Evolutionary conservation across 2,797 vertebrate species (phyloP).

Genomic region (Gouania willdenowi): DNA sequence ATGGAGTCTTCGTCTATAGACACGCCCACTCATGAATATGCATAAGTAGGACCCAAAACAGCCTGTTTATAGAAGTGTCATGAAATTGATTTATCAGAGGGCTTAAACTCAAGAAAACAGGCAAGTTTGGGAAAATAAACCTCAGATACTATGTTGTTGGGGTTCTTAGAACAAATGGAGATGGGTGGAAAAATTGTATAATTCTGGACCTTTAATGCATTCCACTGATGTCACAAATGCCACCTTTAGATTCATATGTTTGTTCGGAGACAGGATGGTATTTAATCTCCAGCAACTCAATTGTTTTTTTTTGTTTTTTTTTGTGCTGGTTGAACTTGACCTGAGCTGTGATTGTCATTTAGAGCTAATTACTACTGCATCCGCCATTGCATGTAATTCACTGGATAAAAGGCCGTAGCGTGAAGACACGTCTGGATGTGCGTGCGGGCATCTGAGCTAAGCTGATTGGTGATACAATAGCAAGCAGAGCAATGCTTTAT

Average conservation of each 20-base stretch:
- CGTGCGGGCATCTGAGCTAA: constrained; percentile 64
- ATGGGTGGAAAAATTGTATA: no score
- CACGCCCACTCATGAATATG: no score
- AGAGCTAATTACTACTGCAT: constrained; percentile 38
- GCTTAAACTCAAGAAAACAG: no score
- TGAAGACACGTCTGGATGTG: constrained; percentile 53
- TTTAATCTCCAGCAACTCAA: constrained; percentile 42
- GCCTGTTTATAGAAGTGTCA: no score
- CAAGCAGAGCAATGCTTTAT: constrained; percentile 71
- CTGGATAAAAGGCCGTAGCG: constrained; percentile 40
- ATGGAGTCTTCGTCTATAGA: no score
- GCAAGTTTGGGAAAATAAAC: no score
- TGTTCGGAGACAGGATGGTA: constrained; percentile 4
- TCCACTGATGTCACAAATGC: constrained; percentile 24
- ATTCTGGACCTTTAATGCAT: constrained; percentile 41
- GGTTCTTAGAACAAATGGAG: no score
- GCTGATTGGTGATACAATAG: constrained; percentile 71
- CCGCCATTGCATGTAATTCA: constrained; percentile 31
- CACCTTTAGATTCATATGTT: constrained; percentile 17
- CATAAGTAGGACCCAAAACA: no score
- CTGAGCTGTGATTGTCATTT: constrained; percentile 28
- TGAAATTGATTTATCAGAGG: no score
- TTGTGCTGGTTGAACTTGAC: constrained; percentile 34
- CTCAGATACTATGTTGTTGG: no score
- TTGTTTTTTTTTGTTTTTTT: constrained; percentile 28